Conservation (phyloP, 2,888 invertebrate genomes). For the Sylvicola fuscatus region DNA sequence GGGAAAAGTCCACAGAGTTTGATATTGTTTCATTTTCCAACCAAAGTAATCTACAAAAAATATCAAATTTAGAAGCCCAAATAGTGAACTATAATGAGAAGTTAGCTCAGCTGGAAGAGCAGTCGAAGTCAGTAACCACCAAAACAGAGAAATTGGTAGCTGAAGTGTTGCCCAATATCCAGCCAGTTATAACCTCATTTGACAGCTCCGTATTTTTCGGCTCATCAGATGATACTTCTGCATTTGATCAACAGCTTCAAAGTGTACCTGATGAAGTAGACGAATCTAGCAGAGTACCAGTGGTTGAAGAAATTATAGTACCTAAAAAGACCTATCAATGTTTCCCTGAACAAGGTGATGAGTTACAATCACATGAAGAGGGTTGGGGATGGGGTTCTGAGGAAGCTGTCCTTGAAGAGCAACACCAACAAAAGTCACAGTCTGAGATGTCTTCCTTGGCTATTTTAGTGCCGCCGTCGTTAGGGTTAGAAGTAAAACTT, state of each 20-base stretch:
- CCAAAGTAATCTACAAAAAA: conserved; percentile 1
- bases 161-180: neutral
- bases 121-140: conserved; percentile 7
- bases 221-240: neutral
- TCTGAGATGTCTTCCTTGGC: conserved; percentile 10
- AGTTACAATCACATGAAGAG: conserved; percentile 25
- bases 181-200: conserved; percentile 1
- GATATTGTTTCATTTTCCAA: neutral
- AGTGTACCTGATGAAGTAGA: conserved; percentile 6
- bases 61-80: conserved; percentile 6
- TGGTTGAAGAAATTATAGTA: conserved; percentile 25
- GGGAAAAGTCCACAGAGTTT: conserved; percentile 8
- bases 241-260: neutral
- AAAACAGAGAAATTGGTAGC: neutral
- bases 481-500: conserved; percentile 20
- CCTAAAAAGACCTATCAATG: conserved; percentile 34
- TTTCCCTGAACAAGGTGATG: conserved; percentile 16
- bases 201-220: conserved; percentile 3
- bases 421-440: conserved; percentile 17
- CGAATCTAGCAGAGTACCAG: conserved; percentile 12
- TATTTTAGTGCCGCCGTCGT: conserved; percentile 7
- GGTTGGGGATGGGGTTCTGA: conserved; percentile 39
- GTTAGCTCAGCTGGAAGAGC: conserved; percentile 9
- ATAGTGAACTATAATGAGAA: conserved; percentile 7
- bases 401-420: conserved; percentile 29